Evolutionary conservation across 2,113 vertebrate genomes (phyloP).

Genomic region (Platysternon megacephalum): DNA sequence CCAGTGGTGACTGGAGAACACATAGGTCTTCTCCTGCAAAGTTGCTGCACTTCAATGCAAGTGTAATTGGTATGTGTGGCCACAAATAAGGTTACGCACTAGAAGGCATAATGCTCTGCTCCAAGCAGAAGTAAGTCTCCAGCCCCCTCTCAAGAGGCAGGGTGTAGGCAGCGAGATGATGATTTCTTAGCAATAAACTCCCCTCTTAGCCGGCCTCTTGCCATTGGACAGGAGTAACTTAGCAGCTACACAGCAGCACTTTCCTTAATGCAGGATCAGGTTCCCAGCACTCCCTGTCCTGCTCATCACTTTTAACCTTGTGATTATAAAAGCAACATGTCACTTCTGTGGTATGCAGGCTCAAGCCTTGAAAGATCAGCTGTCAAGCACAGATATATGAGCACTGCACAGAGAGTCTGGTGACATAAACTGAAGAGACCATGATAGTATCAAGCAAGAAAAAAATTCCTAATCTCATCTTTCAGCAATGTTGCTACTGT

Average conservation of each 20-base stretch:
- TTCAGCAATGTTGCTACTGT: not conserved
- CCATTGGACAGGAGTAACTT: not conserved
- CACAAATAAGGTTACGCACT: not conserved
- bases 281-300: conserved; percentile 12
- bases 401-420: not conserved
- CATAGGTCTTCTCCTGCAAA: not conserved
- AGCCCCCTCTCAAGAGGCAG: not conserved
- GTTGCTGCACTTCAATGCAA: not conserved
- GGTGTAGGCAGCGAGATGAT: not conserved
- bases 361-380: conserved; percentile 15
- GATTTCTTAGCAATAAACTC: not conserved
- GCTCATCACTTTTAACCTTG: conserved; percentile 48
- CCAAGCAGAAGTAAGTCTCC: not conserved
- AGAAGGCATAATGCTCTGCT: not conserved
- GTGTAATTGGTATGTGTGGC: not conserved
- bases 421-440: not conserved
- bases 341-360: conserved; percentile 38
- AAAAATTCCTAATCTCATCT: not conserved
- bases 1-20: not conserved
- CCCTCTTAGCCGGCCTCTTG: not conserved
- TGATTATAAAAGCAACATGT: conserved; percentile 43
- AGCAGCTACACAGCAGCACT: not conserved
- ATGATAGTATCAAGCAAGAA: not conserved
- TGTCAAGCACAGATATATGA: conserved; percentile 3
- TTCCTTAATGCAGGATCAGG: not conserved